Base-by-base conservation (phyloP, 2,113 vertebrate genomes). In the Pelvicachromis taeniatus region DNA sequence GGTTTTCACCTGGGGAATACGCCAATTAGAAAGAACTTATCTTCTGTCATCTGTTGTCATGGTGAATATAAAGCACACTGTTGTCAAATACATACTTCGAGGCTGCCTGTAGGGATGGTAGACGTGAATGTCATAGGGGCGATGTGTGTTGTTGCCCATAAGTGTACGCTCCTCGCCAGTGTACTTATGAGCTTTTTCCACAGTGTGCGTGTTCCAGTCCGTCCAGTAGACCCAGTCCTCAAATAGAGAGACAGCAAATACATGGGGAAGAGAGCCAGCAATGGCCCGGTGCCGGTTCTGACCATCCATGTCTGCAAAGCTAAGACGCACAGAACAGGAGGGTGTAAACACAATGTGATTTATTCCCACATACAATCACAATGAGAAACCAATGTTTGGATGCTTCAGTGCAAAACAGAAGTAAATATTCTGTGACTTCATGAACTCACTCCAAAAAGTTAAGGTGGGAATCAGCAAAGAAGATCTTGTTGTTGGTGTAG, bases 141-240 rank as follows among this genome's bases (percentile, higher is more conserved):
- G 93, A 65, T 96, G 95, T 1, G 95, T 96, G 91, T 94, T 96
- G 92, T 96, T 96, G 81, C 94, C 94, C 95, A 96, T 95, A 80
- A 92, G 8, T 2, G 88, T 82, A 14, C 95, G 92, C 26, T 90
- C 78, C 35, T 92, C 92, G 3, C 95, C 95, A 1, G 93, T 95
- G 87, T 94, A 95, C 77, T 96, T 96, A 78, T 95, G 95, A 0
- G 95, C 95, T 78, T 92, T 94, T 89, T 95, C 95, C 58, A 96
- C 89, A 19, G 90, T 89, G 85, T 95, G 93, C 1, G 93, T 96
- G 91, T 96, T 96, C 95, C 93, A 94, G 89, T 96, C 95, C 0
- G 95, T 95, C 95, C 95, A 96, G 93, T 89, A 96, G 17, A 95
- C 42, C 90, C 85, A 88, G 89, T 96, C 95, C 86, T 96, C 95